Evolutionary conservation across 2,797 vertebrate genomes (phyloP).

Genomic region (Tauraco hartlaubi): DNA sequence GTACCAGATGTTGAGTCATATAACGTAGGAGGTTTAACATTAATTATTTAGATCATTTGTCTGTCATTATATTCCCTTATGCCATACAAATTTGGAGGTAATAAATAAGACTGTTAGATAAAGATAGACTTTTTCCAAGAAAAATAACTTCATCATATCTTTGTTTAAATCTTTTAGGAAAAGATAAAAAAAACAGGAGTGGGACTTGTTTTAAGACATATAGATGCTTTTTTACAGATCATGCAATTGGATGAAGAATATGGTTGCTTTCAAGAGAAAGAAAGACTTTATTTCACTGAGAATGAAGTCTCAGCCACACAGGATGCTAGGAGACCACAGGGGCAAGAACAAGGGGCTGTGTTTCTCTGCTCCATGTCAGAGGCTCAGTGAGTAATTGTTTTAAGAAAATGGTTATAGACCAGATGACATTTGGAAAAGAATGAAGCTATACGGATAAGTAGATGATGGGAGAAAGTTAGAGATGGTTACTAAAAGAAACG

Average conservation of each 20-base stretch:
- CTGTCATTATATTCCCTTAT: conserved; percentile 18
- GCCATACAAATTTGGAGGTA: background rate
- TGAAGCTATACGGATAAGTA: background rate
- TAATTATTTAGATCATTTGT: conserved; percentile 62
- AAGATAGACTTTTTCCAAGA: background rate
- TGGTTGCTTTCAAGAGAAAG: background rate
- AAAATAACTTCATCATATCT: background rate
- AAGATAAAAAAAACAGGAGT: background rate
- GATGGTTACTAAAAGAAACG: background rate
- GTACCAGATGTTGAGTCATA: conserved; percentile 65
- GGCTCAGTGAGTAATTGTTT: background rate
- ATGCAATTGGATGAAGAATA: background rate
- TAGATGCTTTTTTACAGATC: background rate
- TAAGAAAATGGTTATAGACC: background rate
- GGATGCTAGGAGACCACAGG: background rate
- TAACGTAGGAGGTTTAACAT: conserved; percentile 13
- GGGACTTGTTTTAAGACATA: background rate
- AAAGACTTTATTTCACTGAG: background rate
- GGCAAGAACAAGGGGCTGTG: background rate
- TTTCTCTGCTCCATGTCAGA: background rate
- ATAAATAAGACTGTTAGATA: conserved; percentile 6
- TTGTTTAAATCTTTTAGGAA: background rate
- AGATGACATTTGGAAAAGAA: background rate
- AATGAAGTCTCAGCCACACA: background rate
- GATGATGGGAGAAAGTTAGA: background rate